Evolutionary conservation across 2,888 invertebrate species (phyloP).

Genomic region (Latheticus oryzae): DNA sequence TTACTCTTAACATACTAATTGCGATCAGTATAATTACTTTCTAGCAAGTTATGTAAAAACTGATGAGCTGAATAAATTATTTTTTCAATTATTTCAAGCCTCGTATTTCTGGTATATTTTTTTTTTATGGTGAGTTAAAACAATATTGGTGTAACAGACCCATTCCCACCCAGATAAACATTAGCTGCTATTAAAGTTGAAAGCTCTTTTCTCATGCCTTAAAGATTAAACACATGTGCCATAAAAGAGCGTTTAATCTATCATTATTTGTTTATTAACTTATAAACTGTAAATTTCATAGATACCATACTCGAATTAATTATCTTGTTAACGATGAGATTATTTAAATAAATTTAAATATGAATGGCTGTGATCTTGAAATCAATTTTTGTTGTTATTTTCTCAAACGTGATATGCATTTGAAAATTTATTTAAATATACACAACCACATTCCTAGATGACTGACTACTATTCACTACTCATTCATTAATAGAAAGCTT

Average conservation of each 20-base stretch:
- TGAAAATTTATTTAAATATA: constrained; percentile 11
- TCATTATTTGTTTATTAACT: constrained; percentile 16
- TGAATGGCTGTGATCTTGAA: neutral
- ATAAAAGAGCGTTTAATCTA: constrained; percentile 16
- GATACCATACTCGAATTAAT: constrained; percentile 6
- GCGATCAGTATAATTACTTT: too few species aligned
- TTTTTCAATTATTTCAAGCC: too few species aligned
- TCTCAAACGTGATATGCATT: constrained; percentile 10
- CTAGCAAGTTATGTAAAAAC: too few species aligned
- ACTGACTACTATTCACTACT: constrained; percentile 5
- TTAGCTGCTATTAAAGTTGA: constrained; percentile 12
- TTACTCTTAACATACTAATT: too few species aligned
- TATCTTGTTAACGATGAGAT: constrained; percentile 1
- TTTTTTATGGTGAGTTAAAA: too few species aligned
- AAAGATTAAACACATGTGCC: neutral
- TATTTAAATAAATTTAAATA: constrained; percentile 9
- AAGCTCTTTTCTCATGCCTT: constrained; percentile 5
- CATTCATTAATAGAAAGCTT: constrained; percentile 11
- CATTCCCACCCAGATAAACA: constrained; percentile 7
- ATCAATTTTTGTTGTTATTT: constrained; percentile 5
- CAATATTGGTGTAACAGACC: neutral
- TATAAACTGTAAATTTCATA: neutral
- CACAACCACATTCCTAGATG: constrained; percentile 10
- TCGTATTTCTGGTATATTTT: too few species aligned
- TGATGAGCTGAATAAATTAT: too few species aligned